Percentiles rank a stretch among this genome's conserved stretches.
These are phyloP conservation scores for Bagarius yarrelli DNA, from an alignment of 2,113 vertebrate species.

Conservation along the genomic window DNA sequence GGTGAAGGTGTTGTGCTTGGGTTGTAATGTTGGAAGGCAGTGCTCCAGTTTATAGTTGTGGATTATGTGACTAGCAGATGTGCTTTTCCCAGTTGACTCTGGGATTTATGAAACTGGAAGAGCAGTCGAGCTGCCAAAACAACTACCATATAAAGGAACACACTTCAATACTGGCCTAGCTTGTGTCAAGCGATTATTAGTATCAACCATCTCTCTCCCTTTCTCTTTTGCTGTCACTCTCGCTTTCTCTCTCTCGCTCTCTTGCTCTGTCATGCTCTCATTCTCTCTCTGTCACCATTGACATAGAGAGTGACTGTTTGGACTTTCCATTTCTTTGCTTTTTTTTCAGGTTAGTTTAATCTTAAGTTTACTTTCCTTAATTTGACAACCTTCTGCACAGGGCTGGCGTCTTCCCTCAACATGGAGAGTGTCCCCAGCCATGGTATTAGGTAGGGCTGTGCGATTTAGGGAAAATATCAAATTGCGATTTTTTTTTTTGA, in stretches of 20 bases:
- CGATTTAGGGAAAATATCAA: too few relatives aligned
- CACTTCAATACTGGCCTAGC: not conserved
- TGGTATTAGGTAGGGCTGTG: too few relatives aligned
- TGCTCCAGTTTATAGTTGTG: not conserved
- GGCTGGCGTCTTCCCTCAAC: too few relatives aligned
- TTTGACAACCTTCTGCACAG: too few relatives aligned
- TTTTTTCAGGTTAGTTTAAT: too few relatives aligned
- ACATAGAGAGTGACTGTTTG: not conserved
- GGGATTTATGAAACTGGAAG: not conserved
- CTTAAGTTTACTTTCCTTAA: too few relatives aligned
- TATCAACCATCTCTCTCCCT: not conserved
- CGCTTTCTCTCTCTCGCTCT: not conserved
- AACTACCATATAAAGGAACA: not conserved
- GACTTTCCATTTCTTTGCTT: not conserved
- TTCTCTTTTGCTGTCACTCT: too few relatives aligned
- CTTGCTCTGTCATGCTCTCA: too few relatives aligned
- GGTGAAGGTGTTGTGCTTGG: not conserved
- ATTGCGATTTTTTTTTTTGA: too few relatives aligned
- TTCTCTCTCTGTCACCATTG: too few relatives aligned
- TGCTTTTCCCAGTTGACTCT: not conserved
- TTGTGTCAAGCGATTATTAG: not conserved
- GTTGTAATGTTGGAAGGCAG: not conserved
- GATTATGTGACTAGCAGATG: not conserved
- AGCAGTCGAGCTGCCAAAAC: not conserved
- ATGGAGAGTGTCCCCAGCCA: too few relatives aligned